Percentiles rank a stretch among this genome's conserved stretches.
Evolutionary conservation across 2,888 invertebrate genomes (phyloP).

Genomic region (Noctua janthina): DNA sequence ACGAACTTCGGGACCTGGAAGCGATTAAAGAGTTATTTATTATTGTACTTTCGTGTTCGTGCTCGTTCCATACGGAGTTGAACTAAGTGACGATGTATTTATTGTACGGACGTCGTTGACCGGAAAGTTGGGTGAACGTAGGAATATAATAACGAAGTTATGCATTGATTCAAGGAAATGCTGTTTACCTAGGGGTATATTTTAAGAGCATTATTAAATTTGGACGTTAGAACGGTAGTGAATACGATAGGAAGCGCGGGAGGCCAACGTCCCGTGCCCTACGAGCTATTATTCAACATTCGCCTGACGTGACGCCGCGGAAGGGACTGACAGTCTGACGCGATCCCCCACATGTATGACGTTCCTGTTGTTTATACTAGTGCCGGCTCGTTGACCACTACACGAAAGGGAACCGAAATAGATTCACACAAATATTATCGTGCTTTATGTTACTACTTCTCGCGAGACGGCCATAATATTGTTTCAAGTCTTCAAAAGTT

Average conservation of each 20-base stretch:
- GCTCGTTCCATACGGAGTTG: slow-evolving; percentile 65
- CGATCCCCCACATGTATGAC: slow-evolving; percentile 71
- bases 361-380: slow-evolving; percentile 74
- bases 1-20: slow-evolving; percentile 77
- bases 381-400: slow-evolving; percentile 78
- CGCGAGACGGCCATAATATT: slow-evolving; percentile 51
- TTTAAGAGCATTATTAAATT: slow-evolving; percentile 13
- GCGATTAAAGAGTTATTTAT: slow-evolving; percentile 77
- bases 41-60: slow-evolving; percentile 65
- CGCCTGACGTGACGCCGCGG: slow-evolving; percentile 74
- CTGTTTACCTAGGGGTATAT: slow-evolving; percentile 17
- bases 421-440: slow-evolving; percentile 67
- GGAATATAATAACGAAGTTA: slow-evolving; percentile 8
- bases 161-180: slow-evolving; percentile 22
- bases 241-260: slow-evolving; percentile 71
- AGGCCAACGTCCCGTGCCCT: slow-evolving; percentile 85
- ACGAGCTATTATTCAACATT: slow-evolving; percentile 77
- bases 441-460: slow-evolving; percentile 54
- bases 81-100: slow-evolving; percentile 44
- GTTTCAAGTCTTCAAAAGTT: slow-evolving; percentile 30
- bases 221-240: slow-evolving; percentile 53
- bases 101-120: slow-evolving; percentile 63
- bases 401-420: slow-evolving; percentile 74
- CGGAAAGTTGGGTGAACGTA: slow-evolving; percentile 58
- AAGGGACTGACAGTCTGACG: slow-evolving; percentile 80